These are phyloP conservation scores for Nephila pilipes DNA, from an alignment of 1,140 invertebrate species.

Conservation along the genomic window DNA sequence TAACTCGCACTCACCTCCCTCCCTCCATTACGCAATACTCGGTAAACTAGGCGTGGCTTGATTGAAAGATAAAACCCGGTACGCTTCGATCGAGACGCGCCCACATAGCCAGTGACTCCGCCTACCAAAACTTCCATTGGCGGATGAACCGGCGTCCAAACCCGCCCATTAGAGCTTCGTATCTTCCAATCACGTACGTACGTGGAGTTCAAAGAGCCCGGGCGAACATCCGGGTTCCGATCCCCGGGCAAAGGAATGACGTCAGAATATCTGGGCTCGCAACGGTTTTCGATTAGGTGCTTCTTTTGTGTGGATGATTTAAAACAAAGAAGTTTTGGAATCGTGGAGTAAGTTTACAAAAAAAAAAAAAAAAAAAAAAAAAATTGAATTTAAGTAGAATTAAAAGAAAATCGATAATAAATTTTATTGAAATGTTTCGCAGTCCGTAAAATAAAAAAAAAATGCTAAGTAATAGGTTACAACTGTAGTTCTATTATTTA, in stretches of 20 bases:
- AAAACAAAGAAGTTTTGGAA: neutral
- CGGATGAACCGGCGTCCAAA: neutral
- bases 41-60: neutral
- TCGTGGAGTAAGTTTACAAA: too few relatives aligned
- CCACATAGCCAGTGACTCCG: neutral
- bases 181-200: constrained; percentile 40
- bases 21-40: constrained; percentile 60
- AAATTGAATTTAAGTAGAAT: too few relatives aligned
- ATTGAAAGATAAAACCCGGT: neutral
- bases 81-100: neutral
- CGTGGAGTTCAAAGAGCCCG: constrained; percentile 46
- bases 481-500: too few relatives aligned
- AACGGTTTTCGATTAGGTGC: neutral
- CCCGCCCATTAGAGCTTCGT: neutral
- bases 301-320: too few relatives aligned
- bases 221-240: constrained; percentile 67
- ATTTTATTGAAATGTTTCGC: too few relatives aligned
- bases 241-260: constrained; percentile 71
- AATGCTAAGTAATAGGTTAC: too few relatives aligned
- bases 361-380: neutral
- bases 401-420: too few relatives aligned
- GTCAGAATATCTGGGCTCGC: constrained; percentile 67
- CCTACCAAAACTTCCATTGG: constrained; percentile 15
- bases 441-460: too few relatives aligned
- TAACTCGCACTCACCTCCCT: neutral